Conservation (phyloP, 2,113 vertebrate species). For the Zosterops pallidus region DNA sequence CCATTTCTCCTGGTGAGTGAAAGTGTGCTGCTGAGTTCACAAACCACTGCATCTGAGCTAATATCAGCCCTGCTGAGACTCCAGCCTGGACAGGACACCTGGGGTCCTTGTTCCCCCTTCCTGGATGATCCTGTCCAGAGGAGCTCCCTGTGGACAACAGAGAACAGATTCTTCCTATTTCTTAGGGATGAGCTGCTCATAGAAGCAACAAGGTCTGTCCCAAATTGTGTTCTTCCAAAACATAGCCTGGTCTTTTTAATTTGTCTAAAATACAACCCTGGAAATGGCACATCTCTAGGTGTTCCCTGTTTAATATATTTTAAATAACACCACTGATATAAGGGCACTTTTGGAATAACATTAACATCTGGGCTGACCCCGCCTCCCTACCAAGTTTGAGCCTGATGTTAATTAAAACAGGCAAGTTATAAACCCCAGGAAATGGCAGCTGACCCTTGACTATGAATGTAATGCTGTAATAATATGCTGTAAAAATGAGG, state of each 20-base stretch:
- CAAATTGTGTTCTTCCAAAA: neutral
- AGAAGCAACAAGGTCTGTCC: neutral
- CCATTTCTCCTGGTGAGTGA: neutral
- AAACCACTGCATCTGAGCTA: neutral
- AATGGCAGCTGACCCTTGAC: constrained; percentile 84
- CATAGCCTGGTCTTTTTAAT: neutral
- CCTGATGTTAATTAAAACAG: constrained; percentile 85
- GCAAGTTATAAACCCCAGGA: constrained; percentile 85
- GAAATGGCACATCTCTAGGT: neutral
- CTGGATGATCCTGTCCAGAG: neutral
- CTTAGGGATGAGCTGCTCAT: rapidly evolving
- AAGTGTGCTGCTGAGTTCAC: neutral
- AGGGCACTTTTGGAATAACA: constrained; percentile 78
- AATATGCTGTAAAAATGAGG: constrained; percentile 78
- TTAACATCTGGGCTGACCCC: constrained; percentile 80
- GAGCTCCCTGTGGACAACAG: neutral
- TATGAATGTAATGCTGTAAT: constrained; percentile 81
- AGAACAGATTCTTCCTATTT: neutral
- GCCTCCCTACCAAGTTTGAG: constrained; percentile 76
- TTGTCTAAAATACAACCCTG: neutral
- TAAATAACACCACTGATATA: constrained; percentile 72
- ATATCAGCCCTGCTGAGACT: neutral
- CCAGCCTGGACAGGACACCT: neutral
- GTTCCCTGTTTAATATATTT: constrained; percentile 55
- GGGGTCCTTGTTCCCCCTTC: neutral